phyloP scores from a whole-genome alignment of 2,888 invertebrate species.

The Andrena fulva region DNA sequence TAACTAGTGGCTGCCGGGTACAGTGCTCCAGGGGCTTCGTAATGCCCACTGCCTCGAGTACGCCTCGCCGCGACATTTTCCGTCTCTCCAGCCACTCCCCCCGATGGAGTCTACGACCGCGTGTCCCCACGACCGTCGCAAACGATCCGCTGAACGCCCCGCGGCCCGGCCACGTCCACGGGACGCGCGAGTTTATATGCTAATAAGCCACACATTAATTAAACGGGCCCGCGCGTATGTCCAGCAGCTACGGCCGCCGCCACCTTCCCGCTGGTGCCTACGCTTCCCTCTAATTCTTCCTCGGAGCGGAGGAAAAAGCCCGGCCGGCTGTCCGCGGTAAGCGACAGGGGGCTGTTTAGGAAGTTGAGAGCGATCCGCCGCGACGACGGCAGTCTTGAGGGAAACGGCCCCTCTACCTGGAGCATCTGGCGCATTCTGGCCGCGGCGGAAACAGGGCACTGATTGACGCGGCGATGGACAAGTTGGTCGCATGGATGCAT shows the following conservation, averaged over 20 bases:
- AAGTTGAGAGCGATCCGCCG: conserved; percentile 12
- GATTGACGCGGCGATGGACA: conserved; percentile 44
- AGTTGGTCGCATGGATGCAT: conserved; percentile 31
- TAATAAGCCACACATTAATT: conserved; percentile 79
- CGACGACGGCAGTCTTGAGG: background rate
- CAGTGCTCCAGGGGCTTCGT: conserved; percentile 81
- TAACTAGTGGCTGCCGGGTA: conserved; percentile 77
- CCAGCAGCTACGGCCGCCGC: conserved; percentile 46
- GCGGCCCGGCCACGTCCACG: conserved; percentile 65
- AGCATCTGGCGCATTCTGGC: background rate
- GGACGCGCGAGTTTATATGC: conserved; percentile 78
- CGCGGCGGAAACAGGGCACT: background rate
- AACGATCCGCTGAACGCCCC: conserved; percentile 56
- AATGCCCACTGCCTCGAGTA: conserved; percentile 77
- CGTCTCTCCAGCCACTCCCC: conserved; percentile 72
- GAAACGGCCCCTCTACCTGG: background rate
- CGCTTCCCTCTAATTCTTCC: conserved; percentile 59
- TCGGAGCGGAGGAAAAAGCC: conserved; percentile 49
- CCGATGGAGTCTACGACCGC: conserved; percentile 60
- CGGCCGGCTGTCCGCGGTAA: conserved; percentile 5
- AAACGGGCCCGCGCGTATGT: conserved; percentile 72
- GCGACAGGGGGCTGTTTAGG: conserved; percentile 29
- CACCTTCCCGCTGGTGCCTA: conserved; percentile 49
- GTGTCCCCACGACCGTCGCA: conserved; percentile 45
- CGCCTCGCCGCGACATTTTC: conserved; percentile 70